Base-by-base conservation (phyloP, 2,888 invertebrate genomes). In the Punctoribates punctum region DNA sequence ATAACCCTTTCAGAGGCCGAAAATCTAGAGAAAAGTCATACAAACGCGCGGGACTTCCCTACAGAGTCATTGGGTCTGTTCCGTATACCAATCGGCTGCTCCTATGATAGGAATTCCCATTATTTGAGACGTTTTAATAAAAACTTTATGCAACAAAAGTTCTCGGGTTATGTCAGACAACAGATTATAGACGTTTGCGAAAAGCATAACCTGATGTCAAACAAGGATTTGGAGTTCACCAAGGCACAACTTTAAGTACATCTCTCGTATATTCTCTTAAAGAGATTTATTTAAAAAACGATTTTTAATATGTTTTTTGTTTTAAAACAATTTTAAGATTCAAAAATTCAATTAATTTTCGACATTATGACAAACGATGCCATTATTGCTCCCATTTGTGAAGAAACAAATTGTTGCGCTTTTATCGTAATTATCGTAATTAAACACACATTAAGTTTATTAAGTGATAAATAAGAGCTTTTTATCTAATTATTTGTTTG, bases 1-100 rank as follows among this genome's bases (percentile, higher is more conserved):
- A 29, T 73, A 8, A 25, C 25, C 5, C 27, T 51, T 15, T 17
- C 13, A 54, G 51, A 73, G 11, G 27, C 34, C 1, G 51, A 51
- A 51, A 4, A 15, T 2, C 20, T 73, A 11, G 73, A 73, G 34
- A 17, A 48, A 29, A 51, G 29, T 13, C 73, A 73, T 34, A 73
- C 23, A 9, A 48, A 34, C 0, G 73, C 73, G 15, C 17, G 13
- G 2, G n/a, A 73, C 73, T 73, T 73, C 15, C 54, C 73, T 23
- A 0, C 1, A 1, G 73, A 73, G n/a, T 73, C 73, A 8, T 73
- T 73, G 25, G 70, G 70, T 70, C 1, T 70, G 2, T 48, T 72
- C 17, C 72, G 72, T 1, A 9, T 72, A 23, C 48, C 72, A 5
- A 72, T 72, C 20, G 72, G 72, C 17, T 46, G 72, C 38, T 72